phyloP scores from a whole-genome alignment of 2,797 vertebrate species.

The Microctenopoma steveboyesi region DNA sequence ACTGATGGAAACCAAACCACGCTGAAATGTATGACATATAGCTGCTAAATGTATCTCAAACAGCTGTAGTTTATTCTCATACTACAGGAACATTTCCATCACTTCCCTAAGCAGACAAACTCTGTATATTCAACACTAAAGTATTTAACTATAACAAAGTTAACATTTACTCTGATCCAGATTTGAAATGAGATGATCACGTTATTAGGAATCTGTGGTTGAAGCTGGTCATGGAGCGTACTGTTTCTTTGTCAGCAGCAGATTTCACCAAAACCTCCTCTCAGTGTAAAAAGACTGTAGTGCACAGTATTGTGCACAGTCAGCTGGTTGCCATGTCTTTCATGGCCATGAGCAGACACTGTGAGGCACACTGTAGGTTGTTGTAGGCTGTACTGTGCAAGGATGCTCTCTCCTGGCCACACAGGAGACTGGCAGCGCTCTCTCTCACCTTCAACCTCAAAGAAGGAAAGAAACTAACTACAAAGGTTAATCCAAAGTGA shows the following conservation, averaged over 20 bases:
- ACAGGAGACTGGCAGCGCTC: not conserved
- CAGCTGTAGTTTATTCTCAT: too few species aligned
- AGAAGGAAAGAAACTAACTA: too few species aligned
- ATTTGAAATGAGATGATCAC: not conserved
- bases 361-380: not conserved
- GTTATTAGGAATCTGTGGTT: not conserved
- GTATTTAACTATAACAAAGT: not conserved
- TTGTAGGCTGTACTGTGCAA: conserved; percentile 7
- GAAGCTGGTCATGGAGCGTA: too few species aligned
- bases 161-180: not conserved
- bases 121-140: too few species aligned
- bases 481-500: not conserved
- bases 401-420: conserved; percentile 47
- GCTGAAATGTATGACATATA: too few species aligned
- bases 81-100: too few species aligned
- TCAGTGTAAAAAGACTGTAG: not conserved
- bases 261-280: not conserved
- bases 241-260: not conserved
- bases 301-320: too few species aligned
- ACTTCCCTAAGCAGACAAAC: too few species aligned
- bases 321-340: not conserved
- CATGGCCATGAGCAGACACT: not conserved
- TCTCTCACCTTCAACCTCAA: too few species aligned
- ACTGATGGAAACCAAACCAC: too few species aligned
- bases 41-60: too few species aligned